phyloP scores from a whole-genome alignment of 2,113 vertebrate species.

The Grus americana region DNA sequence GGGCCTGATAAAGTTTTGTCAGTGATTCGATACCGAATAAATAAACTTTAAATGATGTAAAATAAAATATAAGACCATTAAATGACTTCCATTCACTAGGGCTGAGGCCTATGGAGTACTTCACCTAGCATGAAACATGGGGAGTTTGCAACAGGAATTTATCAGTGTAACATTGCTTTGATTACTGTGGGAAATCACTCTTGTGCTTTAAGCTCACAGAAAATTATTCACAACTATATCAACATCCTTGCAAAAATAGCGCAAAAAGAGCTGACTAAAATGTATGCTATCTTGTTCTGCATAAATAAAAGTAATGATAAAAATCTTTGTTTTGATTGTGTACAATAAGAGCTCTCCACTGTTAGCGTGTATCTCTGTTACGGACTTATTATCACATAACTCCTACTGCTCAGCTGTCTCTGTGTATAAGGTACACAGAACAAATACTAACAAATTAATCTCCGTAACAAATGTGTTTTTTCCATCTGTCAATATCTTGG shows the following conservation, averaged over 20 bases:
- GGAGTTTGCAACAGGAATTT: not conserved
- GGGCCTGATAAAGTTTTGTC: not conserved
- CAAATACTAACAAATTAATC: not conserved
- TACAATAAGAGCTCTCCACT: not conserved
- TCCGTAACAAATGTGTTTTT: not conserved
- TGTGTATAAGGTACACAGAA: not conserved
- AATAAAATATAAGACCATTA: not conserved
- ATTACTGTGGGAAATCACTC: not conserved
- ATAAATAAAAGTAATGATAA: not conserved
- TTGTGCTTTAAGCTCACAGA: not conserved
- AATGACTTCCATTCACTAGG: not conserved
- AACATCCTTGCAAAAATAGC: not conserved
- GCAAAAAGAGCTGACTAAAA: not conserved
- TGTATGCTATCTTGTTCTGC: not conserved
- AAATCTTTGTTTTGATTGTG: not conserved
- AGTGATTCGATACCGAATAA: not conserved
- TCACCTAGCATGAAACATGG: not conserved
- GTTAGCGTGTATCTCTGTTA: not conserved
- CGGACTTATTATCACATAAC: not conserved
- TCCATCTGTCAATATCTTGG: not conserved
- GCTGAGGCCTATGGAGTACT: not conserved
- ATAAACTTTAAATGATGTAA: not conserved
- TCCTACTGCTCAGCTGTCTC: constrained; percentile 30
- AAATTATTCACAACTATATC: not conserved
- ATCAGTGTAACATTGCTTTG: not conserved